Percentiles rank a stretch among this genome's conserved stretches.
These are phyloP conservation scores for Glareola pratincola DNA, from an alignment of 2,113 vertebrate species.

Conservation along the genomic window DNA sequence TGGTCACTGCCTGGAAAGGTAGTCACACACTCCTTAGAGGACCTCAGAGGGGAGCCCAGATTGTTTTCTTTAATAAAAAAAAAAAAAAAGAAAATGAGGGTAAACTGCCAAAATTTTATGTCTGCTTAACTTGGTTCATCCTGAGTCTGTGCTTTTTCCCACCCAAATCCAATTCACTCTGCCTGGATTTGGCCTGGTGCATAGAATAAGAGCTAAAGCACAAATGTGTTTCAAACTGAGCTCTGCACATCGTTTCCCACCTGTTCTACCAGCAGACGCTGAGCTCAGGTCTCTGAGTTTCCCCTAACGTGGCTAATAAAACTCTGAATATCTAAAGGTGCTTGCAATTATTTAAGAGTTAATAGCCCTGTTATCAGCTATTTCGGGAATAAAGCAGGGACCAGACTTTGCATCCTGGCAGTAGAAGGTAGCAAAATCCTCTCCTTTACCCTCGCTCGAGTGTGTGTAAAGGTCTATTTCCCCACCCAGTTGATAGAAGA, in stretches of 20 bases:
- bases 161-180: not conserved
- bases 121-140: not conserved
- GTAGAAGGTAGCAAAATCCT: not conserved
- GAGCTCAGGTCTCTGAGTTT: not conserved
- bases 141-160: not conserved
- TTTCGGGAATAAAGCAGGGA: not conserved
- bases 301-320: not conserved
- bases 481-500: not conserved
- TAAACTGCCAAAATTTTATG: not conserved
- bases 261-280: not conserved
- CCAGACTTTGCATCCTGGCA: not conserved
- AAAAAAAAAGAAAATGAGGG: not conserved
- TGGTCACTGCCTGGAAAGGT: not conserved
- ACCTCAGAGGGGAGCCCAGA: not conserved
- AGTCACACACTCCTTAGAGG: fast-evolving
- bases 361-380: not conserved
- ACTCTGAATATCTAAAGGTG: not conserved
- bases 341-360: not conserved
- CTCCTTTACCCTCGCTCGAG: not conserved
- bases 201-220: not conserved
- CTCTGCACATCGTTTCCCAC: not conserved
- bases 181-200: not conserved
- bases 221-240: not conserved
- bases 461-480: not conserved
- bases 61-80: not conserved